phyloP scores from a whole-genome alignment of 1,140 invertebrate genomes.

The Aphidius ervi region DNA sequence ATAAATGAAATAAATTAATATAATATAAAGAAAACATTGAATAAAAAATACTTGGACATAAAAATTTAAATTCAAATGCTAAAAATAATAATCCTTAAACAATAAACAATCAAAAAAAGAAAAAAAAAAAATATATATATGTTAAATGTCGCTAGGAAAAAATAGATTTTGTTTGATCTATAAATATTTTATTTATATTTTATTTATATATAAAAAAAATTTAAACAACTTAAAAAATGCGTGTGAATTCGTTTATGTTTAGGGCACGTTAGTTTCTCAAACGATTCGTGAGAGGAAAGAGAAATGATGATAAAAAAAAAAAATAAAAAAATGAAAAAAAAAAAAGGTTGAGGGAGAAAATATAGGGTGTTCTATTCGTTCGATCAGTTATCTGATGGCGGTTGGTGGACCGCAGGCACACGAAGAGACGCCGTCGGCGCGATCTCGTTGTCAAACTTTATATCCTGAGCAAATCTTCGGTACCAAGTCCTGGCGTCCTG shows the following conservation, averaged over 20 bases:
- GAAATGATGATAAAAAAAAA: too few species aligned
- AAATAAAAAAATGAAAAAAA: conserved; percentile 38
- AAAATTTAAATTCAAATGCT: too few species aligned
- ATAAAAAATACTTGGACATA: too few species aligned
- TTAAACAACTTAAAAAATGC: conserved; percentile 33
- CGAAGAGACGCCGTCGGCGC: conserved; percentile 21
- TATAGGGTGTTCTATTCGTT: too few species aligned
- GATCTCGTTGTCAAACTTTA: conserved; percentile 52
- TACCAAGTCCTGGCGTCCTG: conserved; percentile 33
- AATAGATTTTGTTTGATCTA: not conserved
- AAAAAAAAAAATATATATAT: conserved; percentile 5
- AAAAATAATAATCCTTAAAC: too few species aligned
- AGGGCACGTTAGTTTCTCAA: conserved; percentile 37
- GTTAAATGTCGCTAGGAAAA: conserved; percentile 2
- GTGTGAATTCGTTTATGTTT: conserved; percentile 36
- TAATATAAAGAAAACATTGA: too few species aligned
- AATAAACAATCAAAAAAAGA: conserved; percentile 1
- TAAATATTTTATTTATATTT: not conserved
- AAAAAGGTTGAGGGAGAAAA: too few species aligned
- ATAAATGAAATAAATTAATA: too few species aligned
- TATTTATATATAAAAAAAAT: conserved; percentile 9
- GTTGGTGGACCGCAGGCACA: conserved; percentile 10
- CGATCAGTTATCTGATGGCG: conserved; percentile 46
- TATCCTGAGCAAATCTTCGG: conserved; percentile 42
- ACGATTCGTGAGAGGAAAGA: not conserved